Evolutionary conservation across 2,113 vertebrate genomes (phyloP), one percentile per base, ranked within the genome.

Genomic region (Setophaga coronata): DNA sequence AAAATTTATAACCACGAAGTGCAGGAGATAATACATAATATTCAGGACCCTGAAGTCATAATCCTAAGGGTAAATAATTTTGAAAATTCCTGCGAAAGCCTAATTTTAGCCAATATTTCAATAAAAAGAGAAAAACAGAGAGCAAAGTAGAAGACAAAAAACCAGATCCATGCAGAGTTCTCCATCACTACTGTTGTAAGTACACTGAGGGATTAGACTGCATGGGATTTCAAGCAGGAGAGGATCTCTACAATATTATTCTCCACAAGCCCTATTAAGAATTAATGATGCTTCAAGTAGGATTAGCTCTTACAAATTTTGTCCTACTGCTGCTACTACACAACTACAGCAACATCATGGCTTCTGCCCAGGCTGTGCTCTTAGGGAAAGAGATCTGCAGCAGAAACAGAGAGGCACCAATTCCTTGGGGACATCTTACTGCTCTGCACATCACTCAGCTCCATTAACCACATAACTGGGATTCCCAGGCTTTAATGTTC

Each of bases 231-330:
- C 65, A 81, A 77, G n/a, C 72, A 87, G 38, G 38, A 90, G 8
- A 93, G 29, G 51, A 78, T 81, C 33, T 81, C 33, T 77, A 34
- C 24, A 79, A 17, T 47, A 73, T 34, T 69, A 47, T 66, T 87
- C 42, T 89, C 21, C 40, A 69, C n/a, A 67, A 36, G 19, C 10
- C 29, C 40, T 66, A 65, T 82, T 82, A 89, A 87, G 78, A 96
- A 87, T 85, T 91, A 89, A 87, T 28, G 33, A 85, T 33, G 66
- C 42, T 73, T 91, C 33, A 90, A 56, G 70, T 11, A 87, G 48
- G 64, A 69, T 84, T 84, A 84, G 93, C 48, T 90, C 74, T 69
- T 50, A 73, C 7, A 72, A 74, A 82, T 72, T 57, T 79, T 58
- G n/a, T 76, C 29, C 42, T 69, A 10, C 21, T 76, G 45, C 61